Evolutionary conservation across 1,140 invertebrate genomes (phyloP), one percentile per base, ranked within the genome.

Genomic region (Megalopta genalis): DNA sequence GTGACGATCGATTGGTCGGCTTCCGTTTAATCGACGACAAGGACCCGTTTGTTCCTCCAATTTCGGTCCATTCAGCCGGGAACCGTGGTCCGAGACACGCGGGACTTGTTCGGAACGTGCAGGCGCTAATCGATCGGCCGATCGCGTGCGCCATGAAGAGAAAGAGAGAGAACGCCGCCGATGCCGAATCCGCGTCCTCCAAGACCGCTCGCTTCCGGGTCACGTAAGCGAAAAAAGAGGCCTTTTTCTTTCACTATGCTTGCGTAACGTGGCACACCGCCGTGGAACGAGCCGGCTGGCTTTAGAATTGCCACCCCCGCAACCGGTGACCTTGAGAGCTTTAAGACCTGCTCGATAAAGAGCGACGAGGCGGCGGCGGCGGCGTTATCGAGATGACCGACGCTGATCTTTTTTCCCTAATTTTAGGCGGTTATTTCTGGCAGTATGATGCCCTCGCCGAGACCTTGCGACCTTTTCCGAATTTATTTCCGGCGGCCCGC

Each of bases 41-140:
- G 60, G 49, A 32, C 27, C 46, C 27, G 32, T 75, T 66, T 57
- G 72, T 75, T 65, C 72, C 72, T 21, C 62, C 72, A 74, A 74
- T 74, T 74, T 65, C 62, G 62, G 8, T 46, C 62, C 62, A 54
- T 74, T 74, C 72, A 74, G n/a, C 18, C n/a, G 21, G 16, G n/a
- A 75, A 66, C 62, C 16, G 57, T 32, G 25, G 25, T 23, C 10
- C 21, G n/a, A 18, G 46, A 65, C 52, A 12, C 27, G 42, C 42
- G 42, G 18, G 10, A n/a, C 42, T 32, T 8, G 6, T 37, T 37
- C 32, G 18, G 9, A 39, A 25, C 7, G 57, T 18, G 3, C 14
- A 60, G 16, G 4, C 12, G 1, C 12, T 32, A 60, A 74, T 65
- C 72, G 72, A 66, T 57, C 72, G 18, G 63, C 9, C 70, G 23